phyloP scores from a whole-genome alignment of 2,113 vertebrate species.

The Merops nubicus region DNA sequence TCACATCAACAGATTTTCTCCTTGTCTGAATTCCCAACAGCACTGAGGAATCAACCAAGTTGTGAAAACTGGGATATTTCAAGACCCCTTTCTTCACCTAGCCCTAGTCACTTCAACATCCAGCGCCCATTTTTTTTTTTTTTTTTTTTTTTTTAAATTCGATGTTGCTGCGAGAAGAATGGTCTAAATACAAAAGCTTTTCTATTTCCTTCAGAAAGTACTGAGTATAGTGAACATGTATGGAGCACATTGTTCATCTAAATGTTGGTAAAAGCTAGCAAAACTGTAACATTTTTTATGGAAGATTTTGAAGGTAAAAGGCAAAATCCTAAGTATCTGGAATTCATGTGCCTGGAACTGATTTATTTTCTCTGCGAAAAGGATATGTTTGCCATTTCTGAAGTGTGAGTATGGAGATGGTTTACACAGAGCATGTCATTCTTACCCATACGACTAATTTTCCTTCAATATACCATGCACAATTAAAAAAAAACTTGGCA shows the following conservation, averaged over 20 bases:
- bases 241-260: not conserved
- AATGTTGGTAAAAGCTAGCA: not conserved
- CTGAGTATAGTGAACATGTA: not conserved
- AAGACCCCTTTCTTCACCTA: not conserved
- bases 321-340: not conserved
- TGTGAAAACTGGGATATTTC: not conserved
- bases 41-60: not conserved
- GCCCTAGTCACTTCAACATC: not conserved
- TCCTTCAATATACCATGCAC: not conserved
- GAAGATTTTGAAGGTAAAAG: not conserved
- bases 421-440: not conserved
- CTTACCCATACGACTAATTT: not conserved
- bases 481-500: not conserved
- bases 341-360: not conserved
- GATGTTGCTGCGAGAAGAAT: not conserved
- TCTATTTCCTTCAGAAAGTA: not conserved
- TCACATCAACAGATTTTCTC: not conserved
- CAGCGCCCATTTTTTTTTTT: not conserved
- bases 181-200: not conserved
- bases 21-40: not conserved
- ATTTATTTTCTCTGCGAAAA: not conserved
- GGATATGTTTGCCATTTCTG: not conserved
- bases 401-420: accelerated
- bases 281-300: not conserved
- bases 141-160: not conserved